Conservation (phyloP, 92 coral and sea anemone species). For the Palythoa grandiflora region DNA sequence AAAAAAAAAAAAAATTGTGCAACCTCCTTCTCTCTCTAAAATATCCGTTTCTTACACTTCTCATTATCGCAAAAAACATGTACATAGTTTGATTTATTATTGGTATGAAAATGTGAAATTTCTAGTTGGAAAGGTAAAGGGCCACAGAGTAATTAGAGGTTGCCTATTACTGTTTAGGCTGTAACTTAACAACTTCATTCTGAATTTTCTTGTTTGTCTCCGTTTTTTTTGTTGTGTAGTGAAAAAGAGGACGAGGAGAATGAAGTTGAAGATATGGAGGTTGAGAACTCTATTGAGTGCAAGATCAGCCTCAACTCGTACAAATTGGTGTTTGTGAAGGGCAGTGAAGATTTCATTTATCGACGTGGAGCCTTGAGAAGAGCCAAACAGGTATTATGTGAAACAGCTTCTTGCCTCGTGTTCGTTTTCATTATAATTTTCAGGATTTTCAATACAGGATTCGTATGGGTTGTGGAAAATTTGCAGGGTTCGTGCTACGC, state of each 20-base stretch:
- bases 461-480: too few species aligned
- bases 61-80: too few species aligned
- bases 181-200: background rate
- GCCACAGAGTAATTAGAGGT: too few species aligned
- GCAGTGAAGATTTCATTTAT: conserved; percentile 93
- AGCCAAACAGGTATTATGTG: conserved; percentile 89
- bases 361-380: conserved; percentile 87
- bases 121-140: too few species aligned
- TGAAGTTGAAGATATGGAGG: conserved; percentile 92
- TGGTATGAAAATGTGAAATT: too few species aligned
- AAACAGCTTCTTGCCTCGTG: background rate
- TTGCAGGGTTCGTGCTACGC: too few species aligned
- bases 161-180: background rate
- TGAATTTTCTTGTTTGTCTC: background rate
- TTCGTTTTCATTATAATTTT: background rate
- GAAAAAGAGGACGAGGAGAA: conserved; percentile 88
- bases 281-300: conserved; percentile 91
- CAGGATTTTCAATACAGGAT: too few species aligned
- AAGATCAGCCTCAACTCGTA: conserved; percentile 95
- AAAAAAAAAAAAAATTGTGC: too few species aligned
- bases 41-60: too few species aligned
- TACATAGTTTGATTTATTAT: too few species aligned
- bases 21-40: too few species aligned
- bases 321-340: conserved; percentile 92
- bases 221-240: conserved; percentile 53